Evolutionary conservation across 2,888 invertebrate genomes (phyloP).

Genomic region (Romanomermis culicivorax): DNA sequence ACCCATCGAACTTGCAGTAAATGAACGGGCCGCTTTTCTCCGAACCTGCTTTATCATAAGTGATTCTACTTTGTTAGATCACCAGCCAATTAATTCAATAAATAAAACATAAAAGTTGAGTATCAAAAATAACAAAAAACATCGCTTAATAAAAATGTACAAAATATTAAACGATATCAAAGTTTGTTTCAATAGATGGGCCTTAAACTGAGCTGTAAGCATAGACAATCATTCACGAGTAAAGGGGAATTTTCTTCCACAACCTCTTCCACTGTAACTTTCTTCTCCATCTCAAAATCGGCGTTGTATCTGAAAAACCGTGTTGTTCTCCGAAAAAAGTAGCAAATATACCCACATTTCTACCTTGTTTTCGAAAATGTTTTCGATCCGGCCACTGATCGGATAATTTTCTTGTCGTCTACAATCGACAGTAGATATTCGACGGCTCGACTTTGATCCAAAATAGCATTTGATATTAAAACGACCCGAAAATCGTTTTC

Average conservation of each 20-base stretch:
- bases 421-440: conserved; percentile 28
- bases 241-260: conserved; percentile 18
- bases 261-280: conserved; percentile 24
- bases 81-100: too few relatives aligned
- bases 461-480: conserved; percentile 27
- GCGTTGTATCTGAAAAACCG: conserved; percentile 28
- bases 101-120: too few relatives aligned
- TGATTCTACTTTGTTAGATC: too few relatives aligned
- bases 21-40: too few relatives aligned
- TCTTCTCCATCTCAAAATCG: conserved; percentile 32
- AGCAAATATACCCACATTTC: too few relatives aligned
- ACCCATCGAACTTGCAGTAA: too few relatives aligned
- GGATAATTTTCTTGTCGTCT: conserved; percentile 28
- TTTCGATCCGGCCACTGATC: conserved; percentile 28
- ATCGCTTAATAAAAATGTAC: too few relatives aligned
- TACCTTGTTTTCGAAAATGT: not conserved
- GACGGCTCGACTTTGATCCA: conserved; percentile 29
- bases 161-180: too few relatives aligned
- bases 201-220: conserved; percentile 11
- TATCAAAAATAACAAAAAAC: too few relatives aligned
- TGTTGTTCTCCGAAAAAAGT: too few relatives aligned
- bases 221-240: conserved; percentile 11
- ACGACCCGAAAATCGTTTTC: conserved; percentile 27
- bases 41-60: too few relatives aligned
- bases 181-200: conserved; percentile 12